Evolutionary conservation across 2,113 vertebrate species (phyloP), one percentile per base, ranked within the genome.

Genomic region (Pogonocichla stellata): DNA sequence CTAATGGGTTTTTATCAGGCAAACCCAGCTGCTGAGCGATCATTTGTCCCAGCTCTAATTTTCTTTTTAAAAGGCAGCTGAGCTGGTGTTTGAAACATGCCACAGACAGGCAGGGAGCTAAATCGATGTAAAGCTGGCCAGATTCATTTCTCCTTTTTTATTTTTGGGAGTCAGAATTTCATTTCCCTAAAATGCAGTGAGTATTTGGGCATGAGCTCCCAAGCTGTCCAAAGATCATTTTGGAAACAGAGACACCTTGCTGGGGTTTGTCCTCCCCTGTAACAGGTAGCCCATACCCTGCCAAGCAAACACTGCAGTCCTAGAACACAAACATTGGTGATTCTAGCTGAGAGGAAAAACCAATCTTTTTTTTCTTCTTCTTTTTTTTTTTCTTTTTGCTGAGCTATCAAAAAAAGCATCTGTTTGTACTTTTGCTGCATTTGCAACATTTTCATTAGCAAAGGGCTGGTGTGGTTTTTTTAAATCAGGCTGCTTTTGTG

Each of bases 111-210:
- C 72, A 92, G 81, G 92, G 91, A 83, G 48, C 77, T 65, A 66
- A 69, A 65, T 73, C 0, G 1, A 66, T 78, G 83, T 95, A 73
- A 94, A 77, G 86, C 90, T 82, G 13, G 95, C 92, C 83, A 97
- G 94, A 96, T 97, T 98, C 98, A 7, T 95, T 98, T 98, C 98
- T 92, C 96, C 80, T 92, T 97, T 98, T 97, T 93, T 94, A 92
- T 95, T 96, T 95, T 94, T 77, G 53, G 83, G 81, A 96, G 70
- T 70, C 58, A 75, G 70, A 95, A 95, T 98, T 97, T 98, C 97
- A 12, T 96, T 98, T 98, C 98, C 98, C 56, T 94, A 97, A 98
- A 97, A 85, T n/a, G 36, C 90, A 93, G 4, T 50, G 19, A 53
- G 18, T 19, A 33, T 45, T 90, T 85, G 71, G 80, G n/a, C 87